These are phyloP conservation scores for Cerceris ruficornis DNA, from an alignment of 2,888 invertebrate species.

Conservation along the genomic window DNA sequence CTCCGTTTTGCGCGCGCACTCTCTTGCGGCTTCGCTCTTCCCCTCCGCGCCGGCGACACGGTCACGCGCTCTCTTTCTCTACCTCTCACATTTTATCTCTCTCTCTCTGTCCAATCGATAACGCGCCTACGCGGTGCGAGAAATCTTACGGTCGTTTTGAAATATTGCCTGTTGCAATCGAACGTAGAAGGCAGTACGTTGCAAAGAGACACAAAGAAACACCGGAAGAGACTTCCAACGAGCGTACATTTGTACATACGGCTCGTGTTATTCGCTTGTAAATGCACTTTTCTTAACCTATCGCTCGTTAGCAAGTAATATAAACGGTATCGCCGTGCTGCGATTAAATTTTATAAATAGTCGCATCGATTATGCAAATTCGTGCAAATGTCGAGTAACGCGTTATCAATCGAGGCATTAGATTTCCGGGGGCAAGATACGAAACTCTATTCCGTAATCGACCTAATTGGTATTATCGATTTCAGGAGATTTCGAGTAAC, in stretches of 20 bases:
- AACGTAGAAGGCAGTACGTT: not conserved
- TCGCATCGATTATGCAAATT: too few species aligned
- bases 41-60: not conserved
- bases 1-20: not conserved
- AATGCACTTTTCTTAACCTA: too few species aligned
- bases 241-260: too few species aligned
- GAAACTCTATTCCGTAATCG: constrained; percentile 1
- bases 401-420: too few species aligned
- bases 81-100: constrained; percentile 27
- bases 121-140: constrained; percentile 13
- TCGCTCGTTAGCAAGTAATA: too few species aligned
- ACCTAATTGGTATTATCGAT: constrained; percentile 2
- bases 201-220: not conserved
- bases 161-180: constrained; percentile 13
- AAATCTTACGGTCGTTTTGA: constrained; percentile 37
- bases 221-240: not conserved
- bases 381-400: too few species aligned
- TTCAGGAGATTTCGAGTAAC: not conserved
- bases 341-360: too few species aligned
- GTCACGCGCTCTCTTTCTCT: not conserved
- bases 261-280: too few species aligned
- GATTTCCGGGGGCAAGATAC: not conserved
- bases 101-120: constrained; percentile 17
- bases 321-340: too few species aligned
- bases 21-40: constrained; percentile 15